These are phyloP conservation scores for Chaunax sp. DNA, from an alignment of 2,797 vertebrate genomes.

Conservation along the genomic window DNA sequence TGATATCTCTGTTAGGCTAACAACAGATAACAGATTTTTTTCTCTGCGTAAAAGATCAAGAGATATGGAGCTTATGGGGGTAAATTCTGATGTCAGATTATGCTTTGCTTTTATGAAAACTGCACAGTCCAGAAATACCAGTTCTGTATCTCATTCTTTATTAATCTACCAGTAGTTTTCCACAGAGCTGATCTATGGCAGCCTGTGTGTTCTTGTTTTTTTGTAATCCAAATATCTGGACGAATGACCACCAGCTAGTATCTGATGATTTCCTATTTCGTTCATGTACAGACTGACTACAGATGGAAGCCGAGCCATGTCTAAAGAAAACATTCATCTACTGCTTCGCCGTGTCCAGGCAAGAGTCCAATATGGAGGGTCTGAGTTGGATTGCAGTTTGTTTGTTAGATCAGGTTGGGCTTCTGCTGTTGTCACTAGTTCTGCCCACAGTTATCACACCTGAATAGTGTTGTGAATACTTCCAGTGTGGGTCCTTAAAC, in stretches of 20 bases:
- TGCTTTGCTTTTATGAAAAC: no score
- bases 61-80: no score
- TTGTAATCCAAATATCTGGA: neutral
- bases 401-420: slow-evolving; percentile 2
- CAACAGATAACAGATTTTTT: no score
- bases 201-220: neutral
- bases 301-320: neutral
- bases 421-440: neutral
- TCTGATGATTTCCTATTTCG: neutral
- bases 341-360: neutral
- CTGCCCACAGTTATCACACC: neutral
- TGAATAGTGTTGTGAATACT: neutral
- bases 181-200: neutral
- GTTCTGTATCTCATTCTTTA: no score
- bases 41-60: no score
- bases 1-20: no score
- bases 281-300: neutral
- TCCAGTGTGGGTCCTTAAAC: slow-evolving; percentile 21
- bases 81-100: no score
- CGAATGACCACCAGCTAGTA: neutral
- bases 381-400: neutral
- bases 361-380: neutral
- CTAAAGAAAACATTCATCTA: slow-evolving; percentile 6
- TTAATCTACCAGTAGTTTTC: no score
- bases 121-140: no score